Percentiles rank a stretch among this genome's conserved stretches.
phyloP scores from a whole-genome alignment of 1,140 invertebrate genomes.

The Limonius californicus region DNA sequence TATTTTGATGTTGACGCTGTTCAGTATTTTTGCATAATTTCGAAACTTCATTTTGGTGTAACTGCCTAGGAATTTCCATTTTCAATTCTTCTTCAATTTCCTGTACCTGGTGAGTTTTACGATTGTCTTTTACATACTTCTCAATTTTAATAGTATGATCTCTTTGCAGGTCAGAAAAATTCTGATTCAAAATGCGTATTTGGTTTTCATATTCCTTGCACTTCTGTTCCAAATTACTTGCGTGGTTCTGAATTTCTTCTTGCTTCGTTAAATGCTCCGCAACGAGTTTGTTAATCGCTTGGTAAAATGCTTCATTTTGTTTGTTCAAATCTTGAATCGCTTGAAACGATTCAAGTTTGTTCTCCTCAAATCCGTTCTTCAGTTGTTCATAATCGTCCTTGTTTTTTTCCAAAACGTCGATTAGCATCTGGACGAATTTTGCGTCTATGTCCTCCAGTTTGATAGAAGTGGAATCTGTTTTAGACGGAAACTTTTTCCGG shows the following conservation, averaged over 20 bases:
- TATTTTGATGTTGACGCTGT: no score
- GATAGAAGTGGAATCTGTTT: neutral
- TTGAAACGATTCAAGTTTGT: neutral
- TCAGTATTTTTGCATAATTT: neutral
- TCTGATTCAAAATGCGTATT: neutral
- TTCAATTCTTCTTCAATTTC: neutral
- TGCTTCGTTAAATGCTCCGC: neutral
- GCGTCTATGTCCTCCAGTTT: neutral
- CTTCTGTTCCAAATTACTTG: neutral
- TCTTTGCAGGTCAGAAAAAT: no score
- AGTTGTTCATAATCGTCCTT: neutral
- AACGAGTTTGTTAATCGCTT: neutral
- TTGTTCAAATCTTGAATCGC: neutral
- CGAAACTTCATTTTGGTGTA: neutral
- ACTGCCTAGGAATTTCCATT: neutral
- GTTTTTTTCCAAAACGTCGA: neutral
- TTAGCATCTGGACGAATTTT: neutral
- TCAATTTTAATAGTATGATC: no score
- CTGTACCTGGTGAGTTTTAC: neutral
- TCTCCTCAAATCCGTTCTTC: neutral
- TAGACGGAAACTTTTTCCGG: neutral
- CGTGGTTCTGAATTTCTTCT: neutral
- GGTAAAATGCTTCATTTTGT: no score
- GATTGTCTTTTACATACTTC: neutral
- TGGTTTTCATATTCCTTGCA: neutral